Percentiles rank a stretch among this genome's conserved stretches.
phyloP scores from a whole-genome alignment of 2,797 vertebrate species.

The Psittacula derbiana region DNA sequence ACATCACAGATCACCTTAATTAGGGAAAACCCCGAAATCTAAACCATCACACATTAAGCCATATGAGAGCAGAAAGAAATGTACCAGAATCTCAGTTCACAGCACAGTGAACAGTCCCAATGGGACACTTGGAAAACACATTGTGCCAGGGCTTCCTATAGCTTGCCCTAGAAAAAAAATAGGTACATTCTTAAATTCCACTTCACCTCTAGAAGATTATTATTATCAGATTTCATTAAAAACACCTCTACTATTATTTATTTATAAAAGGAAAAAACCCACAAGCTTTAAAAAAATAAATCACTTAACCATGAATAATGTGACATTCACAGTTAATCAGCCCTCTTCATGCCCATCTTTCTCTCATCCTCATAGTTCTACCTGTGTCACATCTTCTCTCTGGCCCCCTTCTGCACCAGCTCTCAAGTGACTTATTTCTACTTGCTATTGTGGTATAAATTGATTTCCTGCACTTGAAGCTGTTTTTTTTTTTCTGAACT shows the following conservation, averaged over 20 bases:
- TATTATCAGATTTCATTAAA: background rate
- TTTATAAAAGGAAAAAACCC: background rate
- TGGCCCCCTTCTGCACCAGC: background rate
- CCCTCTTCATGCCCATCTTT: background rate
- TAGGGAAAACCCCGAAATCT: background rate
- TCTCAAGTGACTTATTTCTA: background rate
- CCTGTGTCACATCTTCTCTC: accelerated
- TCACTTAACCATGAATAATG: background rate
- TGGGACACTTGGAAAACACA: background rate
- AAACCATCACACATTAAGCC: background rate
- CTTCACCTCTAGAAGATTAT: background rate
- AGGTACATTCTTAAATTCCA: background rate
- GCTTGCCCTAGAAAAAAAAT: background rate
- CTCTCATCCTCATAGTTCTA: background rate
- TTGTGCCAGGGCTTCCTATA: background rate
- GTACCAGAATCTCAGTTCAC: background rate
- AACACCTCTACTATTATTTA: background rate
- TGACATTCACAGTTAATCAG: background rate
- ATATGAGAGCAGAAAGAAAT: background rate
- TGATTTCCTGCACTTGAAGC: background rate
- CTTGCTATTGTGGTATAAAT: background rate
- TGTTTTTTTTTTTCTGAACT: background rate
- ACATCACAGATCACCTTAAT: background rate
- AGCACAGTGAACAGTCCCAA: background rate
- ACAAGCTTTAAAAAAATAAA: background rate